Conservation (phyloP, 92 coral and sea anemone species). For the Plumapathes pennacea region DNA sequence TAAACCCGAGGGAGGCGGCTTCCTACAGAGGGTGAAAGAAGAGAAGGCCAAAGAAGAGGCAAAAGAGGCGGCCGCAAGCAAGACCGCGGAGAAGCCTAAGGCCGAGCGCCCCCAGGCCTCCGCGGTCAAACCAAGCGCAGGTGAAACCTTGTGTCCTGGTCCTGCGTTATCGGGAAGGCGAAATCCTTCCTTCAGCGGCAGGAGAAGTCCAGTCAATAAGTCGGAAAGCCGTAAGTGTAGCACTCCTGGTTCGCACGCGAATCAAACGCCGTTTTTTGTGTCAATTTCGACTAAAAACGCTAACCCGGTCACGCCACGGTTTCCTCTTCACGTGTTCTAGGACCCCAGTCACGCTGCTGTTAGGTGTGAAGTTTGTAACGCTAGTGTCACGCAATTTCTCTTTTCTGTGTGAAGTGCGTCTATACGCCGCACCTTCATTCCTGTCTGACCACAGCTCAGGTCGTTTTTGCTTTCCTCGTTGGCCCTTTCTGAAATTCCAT, state of each 20-base stretch:
- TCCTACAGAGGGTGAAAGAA: conserved; percentile 46
- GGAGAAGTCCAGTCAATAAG: conserved; percentile 66
- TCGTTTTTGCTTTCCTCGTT: no score
- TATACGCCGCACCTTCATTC: no score
- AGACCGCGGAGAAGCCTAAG: conserved; percentile 19
- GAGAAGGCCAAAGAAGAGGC: conserved; percentile 32
- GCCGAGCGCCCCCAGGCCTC: conserved; percentile 12
- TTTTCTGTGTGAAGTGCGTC: no score
- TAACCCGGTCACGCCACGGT: no score
- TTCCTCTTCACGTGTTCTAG: no score
- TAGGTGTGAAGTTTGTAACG: no score
- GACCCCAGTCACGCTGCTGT: no score
- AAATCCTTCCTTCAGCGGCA: conserved; percentile 71
- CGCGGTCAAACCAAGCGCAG: conserved; percentile 8
- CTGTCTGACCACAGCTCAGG: no score
- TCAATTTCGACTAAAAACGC: no score
- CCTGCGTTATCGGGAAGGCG: conserved; percentile 53
- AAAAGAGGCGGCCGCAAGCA: conserved; percentile 19
- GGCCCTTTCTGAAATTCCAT: no score
- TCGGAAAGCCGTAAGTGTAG: conserved; percentile 70
- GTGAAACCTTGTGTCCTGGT: conserved; percentile 43
- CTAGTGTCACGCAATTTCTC: no score
- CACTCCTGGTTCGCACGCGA: conserved; percentile 71
- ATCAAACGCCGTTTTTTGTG: no score
- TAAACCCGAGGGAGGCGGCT: conserved; percentile 38